Evolutionary conservation across 2,888 invertebrate genomes (phyloP), one percentile per base, ranked within the genome.

Genomic region (Conops quadrifasciatus): DNA sequence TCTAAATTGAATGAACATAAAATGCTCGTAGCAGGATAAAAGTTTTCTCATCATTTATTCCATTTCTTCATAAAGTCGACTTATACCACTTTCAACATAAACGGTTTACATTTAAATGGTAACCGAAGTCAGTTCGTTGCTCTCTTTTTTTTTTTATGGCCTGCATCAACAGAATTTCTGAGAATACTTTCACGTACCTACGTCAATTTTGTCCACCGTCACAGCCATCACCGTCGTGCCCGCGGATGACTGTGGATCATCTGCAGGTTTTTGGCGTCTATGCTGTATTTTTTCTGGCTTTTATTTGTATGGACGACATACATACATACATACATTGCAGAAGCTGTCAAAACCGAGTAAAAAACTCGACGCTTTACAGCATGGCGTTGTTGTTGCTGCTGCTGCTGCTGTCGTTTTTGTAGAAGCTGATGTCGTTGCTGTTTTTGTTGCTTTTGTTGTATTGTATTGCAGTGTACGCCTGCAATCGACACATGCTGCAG

Each of bases 401-500:
- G 30, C 49, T 43, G 59, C n/a, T 59, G n/a, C 13, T 13, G 30
- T 26, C 49, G 16, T 7, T 28, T 62, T 59, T 24, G 21, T 56
- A 16, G 21, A 15, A 2, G 13, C 19, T 51, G n/a, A 13, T 7
- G 49, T 19, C 7, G 49, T 19, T 49, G 49, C 49, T 49, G 7
- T 19, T 49, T 16, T 49, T 49, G 21, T 21, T 19, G 21, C 19
- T 56, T 15, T 58, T 58, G 43, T 62, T 26, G 11, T 58, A 21
- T n/a, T n/a, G n/a, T 43, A 30, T n/a, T n/a, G n/a, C n/a, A n/a
- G 7, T 43, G 28, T 2, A 11, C 30, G 53, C 56, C 49, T 63
- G 58, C 47, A 62, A 43, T 63, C 63, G 62, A 62, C 65, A 59
- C 47, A 58, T 67, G 63, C 73, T 76, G 73, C 74, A 74, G 75